Evolutionary conservation across 2,797 vertebrate genomes (phyloP), one percentile per base, ranked within the genome.

Genomic region (Ammospiza maritima): DNA sequence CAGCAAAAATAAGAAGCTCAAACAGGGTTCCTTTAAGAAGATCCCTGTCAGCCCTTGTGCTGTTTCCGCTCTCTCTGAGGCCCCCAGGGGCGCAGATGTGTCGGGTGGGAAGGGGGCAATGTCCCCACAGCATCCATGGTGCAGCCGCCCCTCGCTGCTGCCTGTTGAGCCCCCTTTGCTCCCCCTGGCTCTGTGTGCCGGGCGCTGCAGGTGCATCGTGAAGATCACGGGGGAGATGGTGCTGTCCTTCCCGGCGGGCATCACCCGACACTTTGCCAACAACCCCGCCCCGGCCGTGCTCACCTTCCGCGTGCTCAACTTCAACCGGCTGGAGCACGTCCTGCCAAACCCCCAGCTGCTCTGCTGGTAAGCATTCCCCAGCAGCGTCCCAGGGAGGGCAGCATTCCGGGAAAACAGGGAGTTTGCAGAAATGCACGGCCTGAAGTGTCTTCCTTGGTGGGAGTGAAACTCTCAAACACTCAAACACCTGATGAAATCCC

Each of bases 141-240:
- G 10, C 9, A 15, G 11, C 23, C 9, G 11, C 48, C 32, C 4
- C 13, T 36, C 36, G 2, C 6, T 40, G 82, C 91, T 7, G 65
- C 26, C 0, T 77, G 51, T 60, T 96, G 89, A 97, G 58, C 62
- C 38, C 2, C 13, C 10, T 51, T n/a, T 62, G 22, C 47, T n/a
- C 23, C 27, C 56, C 72, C 72, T 17, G 11, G 56, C 32, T 71
- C 79, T 89, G 12, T 16, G 64, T 34, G 73, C 34, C 40, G 40
- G 40, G 40, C 40, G 40, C 40, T 88, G 64, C 96, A 99, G 99
- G 97, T 99, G 99, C 95, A 99, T 99, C 44, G 99, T 99, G 94
- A 99, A 99, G 98, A 99, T 99, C 96, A 99, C 98, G 1, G 99
- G 99, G 89, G 99, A 99, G 98, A 99, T 99, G 99, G 99, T 99